Evolutionary conservation across 2,113 vertebrate genomes (phyloP).

Genomic region (Tragelaphus strepsiceros): DNA sequence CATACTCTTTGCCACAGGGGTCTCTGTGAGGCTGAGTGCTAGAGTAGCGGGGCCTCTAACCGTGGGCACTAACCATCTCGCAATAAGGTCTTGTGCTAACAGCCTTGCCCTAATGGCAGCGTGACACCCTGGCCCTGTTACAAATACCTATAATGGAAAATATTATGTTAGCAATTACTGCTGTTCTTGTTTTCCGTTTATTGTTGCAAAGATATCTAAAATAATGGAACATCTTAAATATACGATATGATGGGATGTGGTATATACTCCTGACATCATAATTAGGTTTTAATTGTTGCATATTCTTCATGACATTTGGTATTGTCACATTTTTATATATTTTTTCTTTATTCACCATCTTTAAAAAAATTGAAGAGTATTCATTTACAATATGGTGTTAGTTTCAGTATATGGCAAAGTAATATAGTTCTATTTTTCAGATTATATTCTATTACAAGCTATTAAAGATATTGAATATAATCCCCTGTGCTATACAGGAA

Average conservation of each 20-base stretch:
- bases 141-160: neutral
- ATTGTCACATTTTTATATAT: neutral
- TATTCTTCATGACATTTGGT: neutral
- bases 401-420: neutral
- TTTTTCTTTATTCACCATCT: neutral
- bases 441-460: neutral
- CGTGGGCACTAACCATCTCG: neutral
- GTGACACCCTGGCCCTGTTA: rapidly evolving
- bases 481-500: neutral
- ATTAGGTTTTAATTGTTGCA: neutral
- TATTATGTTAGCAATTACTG: neutral
- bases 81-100: neutral
- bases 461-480: neutral
- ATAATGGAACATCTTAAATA: neutral
- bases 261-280: neutral
- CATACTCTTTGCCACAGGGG: neutral
- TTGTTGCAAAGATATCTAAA: neutral
- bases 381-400: neutral
- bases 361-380: neutral
- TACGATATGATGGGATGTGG: neutral
- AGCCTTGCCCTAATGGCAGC: neutral
- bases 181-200: neutral
- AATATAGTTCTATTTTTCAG: neutral
- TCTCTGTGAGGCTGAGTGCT: neutral
- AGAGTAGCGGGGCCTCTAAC: neutral